Base-by-base conservation (phyloP, 2,113 vertebrate species). In the Lagenorhynchus albirostris region DNA sequence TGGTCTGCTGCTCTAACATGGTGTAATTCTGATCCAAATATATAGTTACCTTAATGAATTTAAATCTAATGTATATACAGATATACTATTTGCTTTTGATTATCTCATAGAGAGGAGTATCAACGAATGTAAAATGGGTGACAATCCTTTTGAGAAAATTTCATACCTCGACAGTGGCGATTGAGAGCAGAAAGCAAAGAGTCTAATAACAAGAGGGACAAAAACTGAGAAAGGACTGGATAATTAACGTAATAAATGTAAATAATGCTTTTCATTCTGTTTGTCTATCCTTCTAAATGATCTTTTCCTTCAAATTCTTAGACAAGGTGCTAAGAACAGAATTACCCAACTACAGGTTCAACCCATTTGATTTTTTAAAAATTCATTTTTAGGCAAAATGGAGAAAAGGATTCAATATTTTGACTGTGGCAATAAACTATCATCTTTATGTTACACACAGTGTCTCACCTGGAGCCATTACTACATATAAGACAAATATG, bases 281-380 rank as follows among this genome's bases (percentile, higher is more conserved):
- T 96, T 83, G 10, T 91, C 15, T 82, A 85, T 71, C 47, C 67
- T 89, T 90, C 71, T 65, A 91, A 92, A 79, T 41, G 25, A 89
- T 62, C 38, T 68, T 96, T 93, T 7, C 77, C 86, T 85, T 81
- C 77, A 89, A 95, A 85, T 89, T 92, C 33, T 96, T 85, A 77
- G 20, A 86, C 11, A 20, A 81, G 33, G 79, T 94, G 31, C 36
- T 68, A 79, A 94, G 89, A 86, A 58, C 11, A 96, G 29, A 79
- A 90, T 73, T 50, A 84, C 26, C 76, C 53, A 44, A 92, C 41
- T 73, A 84, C 20, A 86, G 89, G 38, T 88, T 76, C 82, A 95
- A 89, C 11, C 9, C 4, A 62, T 17, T 93, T 18, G 63, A 55
- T 70, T 90, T 92, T 91, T 85, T 1, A 4, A 15, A 53, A 85